phyloP scores from a whole-genome alignment of 2,797 vertebrate species.

The Triplophysa yarkandensis region DNA sequence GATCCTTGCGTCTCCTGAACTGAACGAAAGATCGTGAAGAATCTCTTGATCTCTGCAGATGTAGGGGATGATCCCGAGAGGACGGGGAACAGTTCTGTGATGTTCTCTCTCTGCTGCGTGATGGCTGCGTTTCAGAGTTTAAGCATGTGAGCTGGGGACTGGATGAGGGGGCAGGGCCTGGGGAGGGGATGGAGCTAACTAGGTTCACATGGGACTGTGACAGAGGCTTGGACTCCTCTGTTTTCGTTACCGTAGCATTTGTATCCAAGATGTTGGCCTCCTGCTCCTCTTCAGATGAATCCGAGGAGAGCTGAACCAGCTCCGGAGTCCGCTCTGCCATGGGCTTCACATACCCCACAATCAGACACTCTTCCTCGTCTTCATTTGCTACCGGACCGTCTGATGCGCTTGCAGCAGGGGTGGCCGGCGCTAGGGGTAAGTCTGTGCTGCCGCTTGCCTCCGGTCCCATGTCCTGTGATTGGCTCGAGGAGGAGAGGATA shows the following conservation, averaged over 20 bases:
- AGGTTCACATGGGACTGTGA: slow-evolving; percentile 13
- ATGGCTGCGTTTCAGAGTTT: slow-evolving; percentile 52
- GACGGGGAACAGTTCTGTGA: background rate
- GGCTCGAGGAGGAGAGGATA: slow-evolving; percentile 48
- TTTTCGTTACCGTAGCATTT: slow-evolving; percentile 15
- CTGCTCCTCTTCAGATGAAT: slow-evolving; percentile 80
- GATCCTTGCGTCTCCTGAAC: background rate
- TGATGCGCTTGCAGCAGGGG: background rate
- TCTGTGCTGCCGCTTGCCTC: background rate
- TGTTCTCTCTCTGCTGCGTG: slow-evolving; percentile 55
- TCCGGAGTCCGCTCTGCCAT: slow-evolving; percentile 91
- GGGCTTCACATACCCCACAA: slow-evolving; percentile 89
- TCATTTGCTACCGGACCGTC: background rate
- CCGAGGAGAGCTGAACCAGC: slow-evolving; percentile 89
- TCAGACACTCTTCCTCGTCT: slow-evolving; percentile 84
- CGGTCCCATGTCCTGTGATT: slow-evolving; percentile 66
- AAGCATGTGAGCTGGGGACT: slow-evolving; percentile 71
- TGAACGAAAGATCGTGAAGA: background rate
- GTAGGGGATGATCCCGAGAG: background rate
- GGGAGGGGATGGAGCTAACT: slow-evolving; percentile 19
- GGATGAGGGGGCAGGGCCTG: slow-evolving; percentile 75
- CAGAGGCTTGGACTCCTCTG: slow-evolving; percentile 20
- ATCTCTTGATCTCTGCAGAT: background rate
- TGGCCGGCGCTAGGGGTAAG: slow-evolving; percentile 43
- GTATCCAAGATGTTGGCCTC: background rate